phyloP scores from a whole-genome alignment of 2,113 vertebrate species.

The Scophthalmus maximus region DNA sequence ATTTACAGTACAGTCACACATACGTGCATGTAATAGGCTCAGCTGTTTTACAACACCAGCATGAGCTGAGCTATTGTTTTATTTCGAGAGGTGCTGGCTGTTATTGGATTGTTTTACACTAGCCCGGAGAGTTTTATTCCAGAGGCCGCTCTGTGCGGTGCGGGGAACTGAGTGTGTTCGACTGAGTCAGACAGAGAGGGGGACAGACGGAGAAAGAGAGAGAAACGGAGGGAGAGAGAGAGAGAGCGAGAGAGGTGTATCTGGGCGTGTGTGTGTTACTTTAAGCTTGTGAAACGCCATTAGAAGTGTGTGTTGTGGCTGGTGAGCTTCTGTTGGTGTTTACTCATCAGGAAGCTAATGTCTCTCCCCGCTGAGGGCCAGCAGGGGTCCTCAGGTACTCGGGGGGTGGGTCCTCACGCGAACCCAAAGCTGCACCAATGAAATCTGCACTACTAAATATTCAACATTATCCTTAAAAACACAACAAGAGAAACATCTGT shows the following conservation, averaged over 20 bases:
- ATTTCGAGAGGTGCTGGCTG: slow-evolving; percentile 69
- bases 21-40: slow-evolving; percentile 55
- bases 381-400: slow-evolving; percentile 45
- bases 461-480: not conserved
- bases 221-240: not conserved
- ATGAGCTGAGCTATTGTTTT: slow-evolving; percentile 73
- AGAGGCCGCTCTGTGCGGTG: slow-evolving; percentile 49
- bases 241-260: not conserved
- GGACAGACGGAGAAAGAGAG: not conserved
- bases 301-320: slow-evolving; percentile 12
- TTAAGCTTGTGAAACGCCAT: slow-evolving; percentile 10
- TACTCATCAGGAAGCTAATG: slow-evolving; percentile 60
- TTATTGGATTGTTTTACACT: slow-evolving; percentile 77
- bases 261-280: not conserved
- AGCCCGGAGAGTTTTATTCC: slow-evolving; percentile 67
- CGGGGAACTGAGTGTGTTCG: slow-evolving; percentile 24
- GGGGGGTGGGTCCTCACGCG: slow-evolving; percentile 10
- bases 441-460: not conserved
- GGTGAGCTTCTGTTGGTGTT: slow-evolving; percentile 51
- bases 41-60: slow-evolving; percentile 68
- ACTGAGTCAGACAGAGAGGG: slow-evolving; percentile 35
- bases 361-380: slow-evolving; percentile 42
- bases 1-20: slow-evolving; percentile 63
- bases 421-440: not conserved
- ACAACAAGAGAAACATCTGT: no score